Evolutionary conservation across 2,888 invertebrate genomes (phyloP), one percentile per base, ranked within the genome.

Genomic region (Stenotaenia linearis): DNA sequence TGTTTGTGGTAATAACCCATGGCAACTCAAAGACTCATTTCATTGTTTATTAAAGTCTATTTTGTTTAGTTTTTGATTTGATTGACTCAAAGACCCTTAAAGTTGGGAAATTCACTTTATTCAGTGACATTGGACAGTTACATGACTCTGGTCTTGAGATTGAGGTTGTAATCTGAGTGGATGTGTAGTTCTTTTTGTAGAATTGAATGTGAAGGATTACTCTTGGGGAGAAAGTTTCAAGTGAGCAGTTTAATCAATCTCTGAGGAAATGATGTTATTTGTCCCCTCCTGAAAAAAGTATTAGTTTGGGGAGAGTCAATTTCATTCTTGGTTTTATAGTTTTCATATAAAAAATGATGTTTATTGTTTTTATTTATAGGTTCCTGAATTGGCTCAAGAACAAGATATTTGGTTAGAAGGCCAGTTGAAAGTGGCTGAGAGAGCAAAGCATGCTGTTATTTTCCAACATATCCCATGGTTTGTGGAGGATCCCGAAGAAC

Each of bases 381-480:
- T 86, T 2, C 83, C 83, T 4, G 84, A 85, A 30, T 82, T 85
- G 50, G 84, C 86, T 5, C 80, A 82, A 76, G 84, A 85, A 28
- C 89, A 89, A 79, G 85, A 86, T 28, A 40, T 81, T 1, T 89
- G 88, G 87, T 81, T 89, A 50, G 86, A 87, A 25, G 80, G 83
- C 30, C 84, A 86, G 79, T 83, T 88, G 15, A 80, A 80, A 32
- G 80, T 83, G 30, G 82, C 82, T 0, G 82, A 83, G 76, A 75
- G 77, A 10, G 82, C 81, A 75, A 83, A 84, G 50, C 85, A 86
- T 81, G 82, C 84, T 74, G 83, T 88, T 32, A 82, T 88, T 0
- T 87, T 88, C 80, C 88, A 88, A 82, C 88, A 88, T 82, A 86
- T 88, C 79, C 88, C 88, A 5, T 87, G 85, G 84, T 88, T 88